phyloP scores from a whole-genome alignment of 2,797 vertebrate genomes.

The Catostomus latipinnis region DNA sequence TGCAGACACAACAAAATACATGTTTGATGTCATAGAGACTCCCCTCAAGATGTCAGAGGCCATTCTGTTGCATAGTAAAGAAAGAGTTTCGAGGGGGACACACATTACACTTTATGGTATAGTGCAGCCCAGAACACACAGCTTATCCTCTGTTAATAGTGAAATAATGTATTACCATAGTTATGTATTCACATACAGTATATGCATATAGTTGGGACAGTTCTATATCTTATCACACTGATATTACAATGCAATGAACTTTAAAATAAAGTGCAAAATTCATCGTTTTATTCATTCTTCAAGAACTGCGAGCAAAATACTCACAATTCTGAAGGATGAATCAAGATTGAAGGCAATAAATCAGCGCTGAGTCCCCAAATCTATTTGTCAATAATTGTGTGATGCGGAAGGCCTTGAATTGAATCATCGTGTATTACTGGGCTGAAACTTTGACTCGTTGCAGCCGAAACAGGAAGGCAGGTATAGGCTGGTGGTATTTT shows the following conservation, averaged over 20 bases:
- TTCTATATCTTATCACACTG: background rate
- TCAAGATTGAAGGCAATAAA: conserved; percentile 16
- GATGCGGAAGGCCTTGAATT: conserved; percentile 6
- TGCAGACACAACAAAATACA: conserved; percentile 77
- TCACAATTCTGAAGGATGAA: background rate
- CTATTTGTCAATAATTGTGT: background rate
- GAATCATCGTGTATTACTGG: background rate
- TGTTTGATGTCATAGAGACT: conserved; percentile 75
- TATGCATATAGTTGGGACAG: conserved; percentile 12
- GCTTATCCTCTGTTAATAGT: conserved; percentile 8
- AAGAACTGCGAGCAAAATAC: background rate
- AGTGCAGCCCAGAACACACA: conserved; percentile 71
- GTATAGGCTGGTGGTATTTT: conserved; percentile 67
- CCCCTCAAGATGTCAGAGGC: conserved; percentile 67
- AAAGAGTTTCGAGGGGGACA: conserved; percentile 66
- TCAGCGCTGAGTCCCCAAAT: background rate
- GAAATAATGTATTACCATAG: background rate
- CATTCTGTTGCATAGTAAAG: conserved; percentile 93
- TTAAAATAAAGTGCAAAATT: conserved; percentile 16
- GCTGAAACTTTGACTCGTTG: conserved; percentile 70
- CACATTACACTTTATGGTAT: conserved; percentile 27
- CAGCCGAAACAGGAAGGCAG: conserved; percentile 75
- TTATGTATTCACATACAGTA: background rate
- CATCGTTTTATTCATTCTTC: background rate
- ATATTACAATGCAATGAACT: conserved; percentile 3